Evolutionary conservation across 2,888 invertebrate genomes (phyloP), one percentile per base, ranked within the genome.

Genomic region (Arenicola marina): DNA sequence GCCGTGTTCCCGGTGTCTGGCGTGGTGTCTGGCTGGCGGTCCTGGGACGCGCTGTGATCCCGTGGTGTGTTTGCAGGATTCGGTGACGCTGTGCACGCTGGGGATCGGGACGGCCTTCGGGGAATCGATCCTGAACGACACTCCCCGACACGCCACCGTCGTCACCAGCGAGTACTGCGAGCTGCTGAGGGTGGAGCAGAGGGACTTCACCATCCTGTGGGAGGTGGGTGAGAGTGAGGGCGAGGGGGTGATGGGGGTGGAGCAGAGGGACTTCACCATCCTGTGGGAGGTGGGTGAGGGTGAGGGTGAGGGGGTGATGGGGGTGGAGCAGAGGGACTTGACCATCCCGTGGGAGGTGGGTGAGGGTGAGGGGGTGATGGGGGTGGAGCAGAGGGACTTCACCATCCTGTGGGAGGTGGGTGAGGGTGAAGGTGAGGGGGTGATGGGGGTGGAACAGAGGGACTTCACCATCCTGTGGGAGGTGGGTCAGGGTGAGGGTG

Each of bases 401-500:
- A 88, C 88, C 75, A 86, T 89, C 68, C 87, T 91, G 74, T 91
- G 90, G 89, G 90, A 91, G 88, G 91, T 91, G 84, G 86, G 87
- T 43, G 7, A 34, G 38, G n/a, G n/a, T n/a, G n/a, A n/a, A n/a
- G n/a, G n/a, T n/a, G n/a, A n/a, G n/a, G n/a, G n/a, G n/a, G n/a
- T 91, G 62, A 86, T 91, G 38, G 85, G 91, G 34, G 89, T 91
- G 57, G 90, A 90, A 80, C 89, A 90, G 80, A 88, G 88, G 75
- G 91, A 91, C 84, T 90, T 91, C 84, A 88, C 88, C 75, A 86
- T 89, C 68, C 87, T 91, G 74, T 91, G 90, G 89, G 90, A 91
- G 88, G 91, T 91, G 84, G 86, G 87, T 43, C 3, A 34, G 38
- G n/a, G n/a, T n/a, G n/a, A n/a, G n/a, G n/a, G n/a, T n/a, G n/a